Conservation (phyloP, 2,888 invertebrate species). For the Homarus gammarus region DNA sequence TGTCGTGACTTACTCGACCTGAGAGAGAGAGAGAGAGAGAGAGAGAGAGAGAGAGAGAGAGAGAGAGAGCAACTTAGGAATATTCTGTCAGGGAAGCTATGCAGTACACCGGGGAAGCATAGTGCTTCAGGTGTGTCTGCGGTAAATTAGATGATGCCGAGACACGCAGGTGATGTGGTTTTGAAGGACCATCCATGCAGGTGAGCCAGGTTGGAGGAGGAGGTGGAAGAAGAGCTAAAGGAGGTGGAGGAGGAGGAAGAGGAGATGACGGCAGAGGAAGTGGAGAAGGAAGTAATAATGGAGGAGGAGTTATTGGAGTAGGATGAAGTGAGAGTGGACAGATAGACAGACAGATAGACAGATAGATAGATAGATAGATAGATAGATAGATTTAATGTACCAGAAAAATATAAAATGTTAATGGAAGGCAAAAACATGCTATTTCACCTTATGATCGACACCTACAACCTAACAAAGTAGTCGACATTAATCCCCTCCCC, state of each 20-base stretch:
- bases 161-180: neutral
- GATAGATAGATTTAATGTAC: no score
- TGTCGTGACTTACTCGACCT: no score
- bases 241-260: no score
- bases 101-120: neutral
- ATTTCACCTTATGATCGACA: neutral
- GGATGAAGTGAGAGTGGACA: neutral
- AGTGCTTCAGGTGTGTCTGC: neutral
- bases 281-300: neutral
- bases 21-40: no score
- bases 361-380: neutral
- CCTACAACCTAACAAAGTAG: no score
- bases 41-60: no score
- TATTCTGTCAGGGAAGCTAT: neutral
- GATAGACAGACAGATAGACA: neutral
- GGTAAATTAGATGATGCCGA: neutral
- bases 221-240: no score
- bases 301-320: neutral
- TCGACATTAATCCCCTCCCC: no score
- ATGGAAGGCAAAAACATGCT: neutral
- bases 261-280: no score
- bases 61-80: no score
- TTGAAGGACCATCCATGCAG: no score
- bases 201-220: neutral
- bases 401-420: no score